Conservation (phyloP, 2,797 vertebrate species). For the Megaceryle alcyon region DNA sequence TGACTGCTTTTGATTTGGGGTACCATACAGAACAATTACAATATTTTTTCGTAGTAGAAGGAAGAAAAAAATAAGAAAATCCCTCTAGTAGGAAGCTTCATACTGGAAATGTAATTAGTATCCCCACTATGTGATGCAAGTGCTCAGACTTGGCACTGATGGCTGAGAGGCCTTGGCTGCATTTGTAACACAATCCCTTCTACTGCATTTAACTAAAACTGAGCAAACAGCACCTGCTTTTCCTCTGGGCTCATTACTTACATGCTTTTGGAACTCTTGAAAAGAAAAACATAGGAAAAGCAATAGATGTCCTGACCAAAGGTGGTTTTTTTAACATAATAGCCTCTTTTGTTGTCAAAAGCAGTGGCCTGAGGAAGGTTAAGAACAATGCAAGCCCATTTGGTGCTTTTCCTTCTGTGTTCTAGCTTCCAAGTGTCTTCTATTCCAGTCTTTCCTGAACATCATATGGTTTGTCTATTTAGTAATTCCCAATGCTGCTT, state of each 20-base stretch:
- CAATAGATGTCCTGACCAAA: background rate
- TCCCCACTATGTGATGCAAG: background rate
- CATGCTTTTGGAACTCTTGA: background rate
- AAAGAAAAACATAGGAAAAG: background rate
- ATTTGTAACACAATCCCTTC: background rate
- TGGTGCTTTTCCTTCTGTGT: background rate
- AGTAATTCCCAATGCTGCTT: background rate
- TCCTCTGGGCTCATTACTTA: background rate
- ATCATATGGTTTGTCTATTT: constrained; percentile 27
- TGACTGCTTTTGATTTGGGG: background rate
- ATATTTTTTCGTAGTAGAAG: too few relatives aligned
- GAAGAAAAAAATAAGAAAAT: background rate
- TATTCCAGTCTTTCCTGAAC: constrained; percentile 42
- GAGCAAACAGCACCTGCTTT: background rate
- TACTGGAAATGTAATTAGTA: background rate
- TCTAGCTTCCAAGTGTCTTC: constrained; percentile 7
- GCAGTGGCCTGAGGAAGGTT: constrained; percentile 14
- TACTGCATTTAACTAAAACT: background rate
- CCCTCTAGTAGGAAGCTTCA: background rate
- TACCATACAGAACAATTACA: background rate
- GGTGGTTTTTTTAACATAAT: background rate
- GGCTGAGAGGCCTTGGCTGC: background rate
- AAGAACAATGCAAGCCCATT: background rate
- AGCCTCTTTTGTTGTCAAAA: background rate
- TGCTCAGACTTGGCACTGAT: background rate